Evolutionary conservation across 2,888 invertebrate species (phyloP), one percentile per base, ranked within the genome.

Genomic region (Thumatha senex): DNA sequence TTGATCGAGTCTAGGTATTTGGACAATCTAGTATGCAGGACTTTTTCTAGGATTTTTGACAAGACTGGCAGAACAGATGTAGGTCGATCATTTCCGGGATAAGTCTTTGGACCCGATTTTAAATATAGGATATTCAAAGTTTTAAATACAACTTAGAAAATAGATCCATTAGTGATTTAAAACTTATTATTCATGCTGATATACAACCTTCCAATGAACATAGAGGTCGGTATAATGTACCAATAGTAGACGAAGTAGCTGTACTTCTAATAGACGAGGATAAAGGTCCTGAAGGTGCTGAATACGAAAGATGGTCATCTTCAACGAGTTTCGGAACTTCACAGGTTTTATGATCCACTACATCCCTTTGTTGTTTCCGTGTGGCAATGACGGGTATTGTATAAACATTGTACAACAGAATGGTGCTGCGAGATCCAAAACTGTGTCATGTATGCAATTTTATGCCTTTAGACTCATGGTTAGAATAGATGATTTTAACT

Each of bases 361-460:
- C 66, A 68, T 14, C 58, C 62, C 67, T 5, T 29, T 31, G 9
- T 8, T 31, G 9, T 31, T 31, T 11, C 31, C 31, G 9, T 31
- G 7, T 43, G 54, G 43, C 41, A 54, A 67, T 15, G 63, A 67
- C 47, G 67, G 61, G 12, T 63, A 63, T 46, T 63, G 55, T 48
- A 46, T 61, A 18, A 56, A 40, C 34, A 50, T 54, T 45, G 44
- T 36, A 40, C 54, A 54, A 40, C 49, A 50, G 29, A 45, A 45
- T 54, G 18, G 18, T 24, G 39, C 63, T 4, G 48, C 57, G 15
- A 45, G 49, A 30, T 59, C 58, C 40, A 67, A 71, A 58, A 71
- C 67, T 54, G 61, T 68, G 0, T 53, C 68, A 10, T 67, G 63
- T 46, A 73, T 68, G 67, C 61, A 71, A 18, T 72, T 63, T 60